Conservation (phyloP, 2,797 vertebrate genomes). For the Cossypha niveicapilla region DNA sequence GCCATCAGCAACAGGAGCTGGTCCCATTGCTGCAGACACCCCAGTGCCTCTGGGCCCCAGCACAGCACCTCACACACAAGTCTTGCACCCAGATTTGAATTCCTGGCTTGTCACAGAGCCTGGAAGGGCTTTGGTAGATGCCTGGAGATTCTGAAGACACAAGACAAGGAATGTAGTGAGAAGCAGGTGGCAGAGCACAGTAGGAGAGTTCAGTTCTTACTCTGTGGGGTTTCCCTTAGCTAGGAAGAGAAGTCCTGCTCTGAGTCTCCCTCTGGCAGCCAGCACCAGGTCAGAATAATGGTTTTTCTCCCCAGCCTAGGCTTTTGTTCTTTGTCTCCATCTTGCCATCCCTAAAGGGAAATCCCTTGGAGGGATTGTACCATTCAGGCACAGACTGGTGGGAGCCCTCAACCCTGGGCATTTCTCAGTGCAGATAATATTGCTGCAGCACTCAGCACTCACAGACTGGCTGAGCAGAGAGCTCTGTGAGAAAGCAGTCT, state of each 20-base stretch:
- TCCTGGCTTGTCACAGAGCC: neutral
- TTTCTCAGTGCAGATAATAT: neutral
- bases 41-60: neutral
- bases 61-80: neutral
- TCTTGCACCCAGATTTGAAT: neutral
- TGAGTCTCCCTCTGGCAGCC: neutral
- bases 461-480: neutral
- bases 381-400: neutral
- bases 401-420: neutral
- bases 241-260: neutral
- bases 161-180: neutral
- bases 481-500: neutral
- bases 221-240: neutral
- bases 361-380: neutral
- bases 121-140: neutral
- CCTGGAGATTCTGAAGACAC: neutral
- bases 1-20: neutral
- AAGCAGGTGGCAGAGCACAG: neutral
- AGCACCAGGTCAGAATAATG: neutral
- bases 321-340: neutral
- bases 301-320: neutral
- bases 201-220: neutral
- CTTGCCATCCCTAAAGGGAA: neutral
- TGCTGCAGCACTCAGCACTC: neutral
- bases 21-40: neutral